Base-by-base conservation (phyloP, 1,140 invertebrate genomes). In the Zaprionus gabonicus region DNA sequence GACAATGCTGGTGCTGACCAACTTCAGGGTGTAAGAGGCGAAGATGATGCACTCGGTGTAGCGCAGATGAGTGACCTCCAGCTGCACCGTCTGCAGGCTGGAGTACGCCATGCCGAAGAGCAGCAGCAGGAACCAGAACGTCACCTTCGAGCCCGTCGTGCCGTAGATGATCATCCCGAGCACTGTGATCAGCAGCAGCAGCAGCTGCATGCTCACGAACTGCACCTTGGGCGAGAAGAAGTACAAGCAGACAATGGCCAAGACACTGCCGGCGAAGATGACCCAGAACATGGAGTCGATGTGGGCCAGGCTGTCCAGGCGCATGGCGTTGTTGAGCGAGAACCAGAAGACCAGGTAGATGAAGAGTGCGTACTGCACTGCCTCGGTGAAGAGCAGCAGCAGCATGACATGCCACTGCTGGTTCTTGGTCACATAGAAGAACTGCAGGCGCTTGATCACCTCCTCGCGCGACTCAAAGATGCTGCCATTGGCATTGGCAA, bases 401-500 rank as follows among this genome's bases (percentile, higher is more conserved):
- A 91, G 49, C 23, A 78, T 91, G 13, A 92, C 68, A 28, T 91
- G 81, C 91, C 91, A 92, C 63, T 81, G 86, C 38, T 91, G 85
- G 38, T 91, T 92, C 59, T 91, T 91, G 34, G 88, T 92, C 58
- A 92, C 88, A 58, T 92, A 92, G 59, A 92, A 92, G 75, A 92
- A 92, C 62, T 92, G 74, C 58, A 91, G 77, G 0, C 81, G 77
- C 62, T 91, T 91, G 38, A 92, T 92, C 0, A 92, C 76, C 10
- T 92, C 88, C 20, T 68, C 41, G 0, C 91, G 73, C 3, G 70
- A 31, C 68, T 92, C 91, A 27, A 92, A 92, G 20, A 92, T 78
- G 51, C 81, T 91, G 41, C 88, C 86, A 57, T 92, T 92, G 4
- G 76, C 77, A 63, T 92, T 92, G 12, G 91, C 91, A 41, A 92